These are phyloP conservation scores for Neoarius graeffei DNA, from an alignment of 2,113 vertebrate genomes.

Conservation along the genomic window DNA sequence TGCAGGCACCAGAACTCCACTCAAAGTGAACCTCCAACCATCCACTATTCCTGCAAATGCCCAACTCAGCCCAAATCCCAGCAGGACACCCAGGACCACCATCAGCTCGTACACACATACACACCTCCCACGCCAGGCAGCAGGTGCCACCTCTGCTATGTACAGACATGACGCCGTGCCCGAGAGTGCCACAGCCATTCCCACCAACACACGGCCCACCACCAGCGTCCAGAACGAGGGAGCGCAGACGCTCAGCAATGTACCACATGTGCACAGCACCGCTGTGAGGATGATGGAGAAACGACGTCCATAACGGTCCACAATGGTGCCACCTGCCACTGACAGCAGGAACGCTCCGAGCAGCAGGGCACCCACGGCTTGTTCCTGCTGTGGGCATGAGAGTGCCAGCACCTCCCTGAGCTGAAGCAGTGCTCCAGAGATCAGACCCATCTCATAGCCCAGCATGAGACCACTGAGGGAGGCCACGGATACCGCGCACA, in stretches of 20 bases:
- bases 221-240: constrained; percentile 77
- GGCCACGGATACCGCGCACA: constrained; percentile 77
- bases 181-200: constrained; percentile 88
- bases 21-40: constrained; percentile 91
- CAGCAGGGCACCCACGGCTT: constrained; percentile 87
- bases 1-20: constrained; percentile 83
- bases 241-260: constrained; percentile 72
- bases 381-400: constrained; percentile 87
- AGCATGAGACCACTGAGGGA: constrained; percentile 90
- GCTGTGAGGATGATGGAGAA: constrained; percentile 83
- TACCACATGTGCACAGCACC: constrained; percentile 80
- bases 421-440: constrained; percentile 91
- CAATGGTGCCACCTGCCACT: constrained; percentile 82
- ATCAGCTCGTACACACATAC: constrained; percentile 92
- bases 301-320: constrained; percentile 88
- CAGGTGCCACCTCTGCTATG: constrained; percentile 89
- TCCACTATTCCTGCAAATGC: constrained; percentile 75
- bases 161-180: constrained; percentile 90
- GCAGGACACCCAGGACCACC: constrained; percentile 88
- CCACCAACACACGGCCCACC: constrained; percentile 81
- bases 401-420: constrained; percentile 79
- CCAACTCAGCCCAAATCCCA: constrained; percentile 89
- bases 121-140: constrained; percentile 84
- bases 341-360: constrained; percentile 87
- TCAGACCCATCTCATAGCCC: constrained; percentile 91